Evolutionary conservation across 2,888 invertebrate genomes (phyloP), one percentile per base, ranked within the genome.

Genomic region (Troilus luridus): DNA sequence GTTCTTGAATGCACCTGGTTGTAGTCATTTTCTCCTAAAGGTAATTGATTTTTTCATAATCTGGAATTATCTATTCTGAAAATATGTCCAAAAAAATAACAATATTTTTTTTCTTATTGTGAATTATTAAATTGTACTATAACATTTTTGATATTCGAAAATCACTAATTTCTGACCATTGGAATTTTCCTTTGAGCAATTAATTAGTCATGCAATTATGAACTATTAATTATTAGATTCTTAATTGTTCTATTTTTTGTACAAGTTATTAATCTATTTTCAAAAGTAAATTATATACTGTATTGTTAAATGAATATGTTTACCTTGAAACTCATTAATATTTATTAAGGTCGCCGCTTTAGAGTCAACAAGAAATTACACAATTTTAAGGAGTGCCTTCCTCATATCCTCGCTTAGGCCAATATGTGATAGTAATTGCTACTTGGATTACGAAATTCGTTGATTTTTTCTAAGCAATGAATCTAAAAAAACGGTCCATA

Each of bases 281-380:
- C 7, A 17, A 41, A 77, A 77, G 17, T 77, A 27, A 77, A 85
- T 58, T 56, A 85, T 56, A 58, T 85, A 85, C 56, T 85, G 85
- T 14, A 85, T 85, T 85, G 85, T 85, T 85, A 85, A 56, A 41
- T 41, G 41, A 41, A 56, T 56, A n/a, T 58, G 54, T 58, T 58
- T 56, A 56, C 56, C 21, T 58, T 85, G 85, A n/a, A 11, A n/a
- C n/a, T 21, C 85, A 85, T 85, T 85, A 56, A 85, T 85, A 85
- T 85, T 85, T 85, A 85, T 85, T 85, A 85, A 85, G 85, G 85
- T n/a, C 85, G 56, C 3, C 10, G 41, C 41, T 6, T 1, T 56
- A 56, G 2, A 54, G 85, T 85, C n/a, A 85, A 77, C 72, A 77
- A 77, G 72, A 41, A 41, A 77, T 77, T 77, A 77, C 72, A 41